Evolutionary conservation across 2,888 invertebrate genomes (phyloP).

Genomic region (Mechanitis messenoides): DNA sequence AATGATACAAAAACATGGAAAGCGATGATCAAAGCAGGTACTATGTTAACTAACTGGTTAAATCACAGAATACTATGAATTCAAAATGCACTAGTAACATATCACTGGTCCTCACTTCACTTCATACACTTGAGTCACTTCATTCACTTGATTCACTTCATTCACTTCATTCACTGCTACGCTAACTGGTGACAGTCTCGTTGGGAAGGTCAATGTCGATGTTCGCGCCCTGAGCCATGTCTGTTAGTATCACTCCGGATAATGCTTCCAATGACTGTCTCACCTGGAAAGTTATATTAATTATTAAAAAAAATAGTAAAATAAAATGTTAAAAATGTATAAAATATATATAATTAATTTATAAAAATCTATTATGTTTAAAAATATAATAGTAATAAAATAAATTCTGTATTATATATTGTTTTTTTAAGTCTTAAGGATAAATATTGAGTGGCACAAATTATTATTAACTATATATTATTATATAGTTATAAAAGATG

Average conservation of each 20-base stretch:
- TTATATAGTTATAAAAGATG: no score
- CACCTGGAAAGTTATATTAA: conserved; percentile 75
- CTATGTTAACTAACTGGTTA: conserved; percentile 6
- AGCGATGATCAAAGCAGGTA: conserved; percentile 15
- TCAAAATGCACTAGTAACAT: conserved; percentile 21
- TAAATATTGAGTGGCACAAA: no score
- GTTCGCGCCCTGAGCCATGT: conserved; percentile 51
- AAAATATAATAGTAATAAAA: no score
- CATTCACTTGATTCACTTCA: conserved; percentile 8
- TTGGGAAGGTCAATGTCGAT: conserved; percentile 50
- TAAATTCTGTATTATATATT: no score
- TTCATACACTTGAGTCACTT: conserved; percentile 3
- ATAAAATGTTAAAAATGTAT: no score
- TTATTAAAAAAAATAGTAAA: not conserved
- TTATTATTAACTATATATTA: no score
- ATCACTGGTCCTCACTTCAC: conserved; percentile 18
- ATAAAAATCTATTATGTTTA: no score
- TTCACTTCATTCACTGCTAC: conserved; percentile 17
- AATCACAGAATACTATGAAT: not conserved
- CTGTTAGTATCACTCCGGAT: conserved; percentile 79
- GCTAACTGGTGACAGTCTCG: conserved; percentile 68
- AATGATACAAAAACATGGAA: conserved; percentile 13
- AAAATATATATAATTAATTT: no score
- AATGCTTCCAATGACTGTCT: conserved; percentile 87
- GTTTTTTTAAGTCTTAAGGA: no score